A percentile compares a stretch with the other conserved stretches of the same genome.
These are phyloP conservation scores for Drosophila sp. DNA, from an alignment of 1,140 invertebrate genomes.

Conservation along the genomic window DNA sequence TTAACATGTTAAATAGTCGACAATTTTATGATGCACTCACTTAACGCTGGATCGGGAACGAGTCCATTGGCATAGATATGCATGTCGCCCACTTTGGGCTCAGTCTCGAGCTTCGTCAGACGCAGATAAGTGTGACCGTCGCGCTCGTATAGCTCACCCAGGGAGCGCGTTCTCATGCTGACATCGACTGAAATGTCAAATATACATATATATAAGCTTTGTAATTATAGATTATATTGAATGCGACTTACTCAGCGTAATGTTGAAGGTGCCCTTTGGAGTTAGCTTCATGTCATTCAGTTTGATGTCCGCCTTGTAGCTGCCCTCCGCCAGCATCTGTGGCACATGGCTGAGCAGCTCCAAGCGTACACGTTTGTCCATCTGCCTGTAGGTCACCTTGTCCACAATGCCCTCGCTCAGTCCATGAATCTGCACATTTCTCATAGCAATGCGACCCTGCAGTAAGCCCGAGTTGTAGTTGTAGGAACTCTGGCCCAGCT, in stretches of 20 bases:
- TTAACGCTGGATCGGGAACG: conserved; percentile 77
- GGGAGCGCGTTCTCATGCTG: conserved; percentile 56
- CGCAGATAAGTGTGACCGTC: conserved; percentile 77
- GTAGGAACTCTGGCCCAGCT: conserved; percentile 62
- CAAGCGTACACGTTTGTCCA: conserved; percentile 62
- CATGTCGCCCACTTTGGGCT: conserved; percentile 78
- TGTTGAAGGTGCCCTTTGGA: conserved; percentile 82
- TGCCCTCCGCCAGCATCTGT: conserved; percentile 67
- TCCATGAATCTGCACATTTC: conserved; percentile 69
- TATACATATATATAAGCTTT: conserved; percentile 5
- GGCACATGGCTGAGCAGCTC: conserved; percentile 62
- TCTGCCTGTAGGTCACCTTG: conserved; percentile 67
- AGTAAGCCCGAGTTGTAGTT: conserved; percentile 67
- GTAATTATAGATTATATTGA: too few relatives aligned
- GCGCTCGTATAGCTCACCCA: conserved; percentile 73
- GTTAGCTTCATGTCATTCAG: conserved; percentile 80
- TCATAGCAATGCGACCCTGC: conserved; percentile 68
- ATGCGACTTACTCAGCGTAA: conserved; percentile 77
- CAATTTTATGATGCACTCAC: conserved; percentile 45
- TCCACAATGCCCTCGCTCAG: conserved; percentile 64
- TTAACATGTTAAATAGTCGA: neutral
- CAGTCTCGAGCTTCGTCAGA: conserved; percentile 69
- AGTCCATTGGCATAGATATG: conserved; percentile 76
- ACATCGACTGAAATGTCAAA: conserved; percentile 62
- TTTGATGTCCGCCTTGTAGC: conserved; percentile 78